phyloP scores from a whole-genome alignment of 2,113 vertebrate species.

The Albula glossodonta region DNA sequence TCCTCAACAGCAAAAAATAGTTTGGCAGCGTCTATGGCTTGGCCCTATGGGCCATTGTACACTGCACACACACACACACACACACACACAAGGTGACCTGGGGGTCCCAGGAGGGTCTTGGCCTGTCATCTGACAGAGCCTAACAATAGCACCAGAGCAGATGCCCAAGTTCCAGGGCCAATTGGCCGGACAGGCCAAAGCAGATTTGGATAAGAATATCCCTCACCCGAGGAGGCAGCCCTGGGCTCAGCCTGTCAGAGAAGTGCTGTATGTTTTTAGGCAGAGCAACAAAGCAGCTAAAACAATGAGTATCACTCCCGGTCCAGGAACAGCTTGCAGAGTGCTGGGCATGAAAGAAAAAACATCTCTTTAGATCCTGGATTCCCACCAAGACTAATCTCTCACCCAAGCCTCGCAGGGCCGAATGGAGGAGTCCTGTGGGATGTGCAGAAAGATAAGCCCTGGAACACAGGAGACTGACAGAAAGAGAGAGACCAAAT shows the following conservation, averaged over 20 bases:
- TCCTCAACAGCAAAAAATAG: neutral
- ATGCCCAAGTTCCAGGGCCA: conserved; percentile 67
- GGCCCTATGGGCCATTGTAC: neutral
- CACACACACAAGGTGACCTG: conserved; percentile 46
- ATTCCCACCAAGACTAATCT: conserved; percentile 62
- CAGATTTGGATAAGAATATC: conserved; percentile 64
- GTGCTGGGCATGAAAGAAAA: conserved; percentile 57
- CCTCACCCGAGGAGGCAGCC: conserved; percentile 57
- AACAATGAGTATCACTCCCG: conserved; percentile 55
- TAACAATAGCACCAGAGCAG: conserved; percentile 70
- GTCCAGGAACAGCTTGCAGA: conserved; percentile 67
- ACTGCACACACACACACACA: conserved; percentile 11
- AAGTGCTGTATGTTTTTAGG: conserved; percentile 61
- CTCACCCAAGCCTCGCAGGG: conserved; percentile 38
- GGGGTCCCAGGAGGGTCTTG: conserved; percentile 65
- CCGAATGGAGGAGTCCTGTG: neutral
- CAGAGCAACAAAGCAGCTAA: conserved; percentile 64
- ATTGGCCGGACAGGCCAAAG: conserved; percentile 68
- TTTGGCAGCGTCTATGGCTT: neutral
- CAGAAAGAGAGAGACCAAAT: conserved; percentile 18
- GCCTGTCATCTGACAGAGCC: conserved; percentile 71
- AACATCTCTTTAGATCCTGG: conserved; percentile 42
- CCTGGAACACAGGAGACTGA: neutral
- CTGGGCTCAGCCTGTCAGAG: conserved; percentile 65
- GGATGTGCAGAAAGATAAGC: conserved; percentile 2